Conservation (phyloP, 2,113 vertebrate genomes). For the Pogonocichla stellata region DNA sequence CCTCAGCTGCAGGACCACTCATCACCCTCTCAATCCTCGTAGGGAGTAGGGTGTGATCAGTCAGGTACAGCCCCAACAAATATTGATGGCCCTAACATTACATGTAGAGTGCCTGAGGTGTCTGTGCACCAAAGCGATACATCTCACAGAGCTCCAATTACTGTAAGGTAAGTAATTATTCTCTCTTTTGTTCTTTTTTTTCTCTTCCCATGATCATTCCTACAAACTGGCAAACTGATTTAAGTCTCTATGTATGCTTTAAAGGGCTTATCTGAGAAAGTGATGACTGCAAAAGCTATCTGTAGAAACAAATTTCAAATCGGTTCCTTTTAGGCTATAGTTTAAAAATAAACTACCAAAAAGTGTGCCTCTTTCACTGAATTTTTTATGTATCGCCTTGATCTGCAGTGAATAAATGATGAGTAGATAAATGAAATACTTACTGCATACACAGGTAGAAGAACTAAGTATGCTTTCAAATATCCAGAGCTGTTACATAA, state of each 20-base stretch:
- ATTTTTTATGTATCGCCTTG: not conserved
- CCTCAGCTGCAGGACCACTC: not conserved
- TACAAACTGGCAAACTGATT: not conserved
- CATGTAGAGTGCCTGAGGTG: not conserved
- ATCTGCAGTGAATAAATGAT: not conserved
- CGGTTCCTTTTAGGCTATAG: not conserved
- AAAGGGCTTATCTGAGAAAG: not conserved
- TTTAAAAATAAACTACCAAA: not conserved
- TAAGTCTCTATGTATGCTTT: not conserved
- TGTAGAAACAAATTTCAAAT: not conserved
- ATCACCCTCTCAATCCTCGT: rapidly evolving
- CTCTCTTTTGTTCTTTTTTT: not conserved
- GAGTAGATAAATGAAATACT: not conserved
- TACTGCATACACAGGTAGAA: not conserved
- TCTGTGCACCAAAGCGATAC: not conserved
- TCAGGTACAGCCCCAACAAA: not conserved
- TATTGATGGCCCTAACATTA: not conserved
- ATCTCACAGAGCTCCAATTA: not conserved
- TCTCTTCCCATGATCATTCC: not conserved
- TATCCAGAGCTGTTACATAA: not conserved
- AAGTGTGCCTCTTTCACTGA: not conserved
- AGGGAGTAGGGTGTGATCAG: not conserved
- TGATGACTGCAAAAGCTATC: not conserved
- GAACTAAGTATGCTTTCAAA: not conserved
- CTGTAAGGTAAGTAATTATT: constrained; percentile 26